Conservation (phyloP, 2,888 invertebrate genomes). For the Melieria picta region DNA sequence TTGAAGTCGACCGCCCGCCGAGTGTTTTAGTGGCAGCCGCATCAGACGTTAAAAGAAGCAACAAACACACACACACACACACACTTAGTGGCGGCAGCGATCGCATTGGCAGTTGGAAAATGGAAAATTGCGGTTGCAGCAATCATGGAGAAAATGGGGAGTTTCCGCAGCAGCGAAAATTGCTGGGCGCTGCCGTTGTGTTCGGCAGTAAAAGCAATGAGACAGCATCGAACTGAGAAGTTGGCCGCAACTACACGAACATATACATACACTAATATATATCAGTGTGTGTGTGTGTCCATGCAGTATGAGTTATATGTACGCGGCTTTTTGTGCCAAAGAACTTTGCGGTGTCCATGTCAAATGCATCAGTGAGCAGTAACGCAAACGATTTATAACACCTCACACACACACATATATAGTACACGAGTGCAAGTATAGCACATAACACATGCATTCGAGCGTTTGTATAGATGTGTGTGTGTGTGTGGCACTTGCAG, state of each 20-base stretch:
- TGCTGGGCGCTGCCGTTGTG: neutral
- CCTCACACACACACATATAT: neutral
- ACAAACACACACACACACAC: neutral
- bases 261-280: neutral
- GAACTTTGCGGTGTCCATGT: conserved; percentile 30
- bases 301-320: neutral
- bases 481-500: no score
- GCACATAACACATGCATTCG: no score
- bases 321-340: neutral
- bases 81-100: neutral
- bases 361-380: conserved; percentile 35
- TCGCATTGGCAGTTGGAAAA: neutral
- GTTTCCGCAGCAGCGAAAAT: neutral
- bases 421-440: neutral
- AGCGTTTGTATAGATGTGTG: neutral
- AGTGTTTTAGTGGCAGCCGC: neutral
- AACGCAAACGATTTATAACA: conserved; percentile 34
- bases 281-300: no score
- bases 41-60: conserved; percentile 7
- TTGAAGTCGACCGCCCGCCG: neutral
- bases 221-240: neutral
- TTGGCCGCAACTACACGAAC: neutral
- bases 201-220: neutral
- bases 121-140: conserved; percentile 26
- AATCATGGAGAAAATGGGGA: conserved; percentile 13